Evolutionary conservation across 92 coral and sea anemone genomes (phyloP), one percentile per base, ranked within the genome.

Genomic region (Anthopleura xanthogrammica): DNA sequence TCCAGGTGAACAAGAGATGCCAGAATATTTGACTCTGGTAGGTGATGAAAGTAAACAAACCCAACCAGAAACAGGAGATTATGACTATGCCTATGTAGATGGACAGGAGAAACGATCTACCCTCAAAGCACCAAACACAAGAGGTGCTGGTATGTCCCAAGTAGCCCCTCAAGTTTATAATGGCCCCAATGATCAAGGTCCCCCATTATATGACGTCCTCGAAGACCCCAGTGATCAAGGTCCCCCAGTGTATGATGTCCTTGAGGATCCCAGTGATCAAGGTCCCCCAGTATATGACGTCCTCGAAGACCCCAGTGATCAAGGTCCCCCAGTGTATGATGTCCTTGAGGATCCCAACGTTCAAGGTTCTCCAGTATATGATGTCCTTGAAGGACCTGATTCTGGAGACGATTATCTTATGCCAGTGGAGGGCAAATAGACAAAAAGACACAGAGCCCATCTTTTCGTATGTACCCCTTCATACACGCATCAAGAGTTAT

Each of bases 21-120:
- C 83, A 19, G 83, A 79, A 39, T 79, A 79, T 48, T 41, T 79
- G 73, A 41, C 83, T 16, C 42, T 79, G 60, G 41, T 79, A 11
- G 55, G 55, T 12, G 83, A 78, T 24, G 41, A 79, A 60, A 17
- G 1, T 22, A 79, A 71, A 57, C 75, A 60, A 79, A 41, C 75
- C 70, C 39, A 62, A 79, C 75, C 72, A 40, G 73, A 68, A 17
- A 16, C 73, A 57, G 40, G 8, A 9, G 83, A 79, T 10, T 60
- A 79, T 56, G 83, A 79, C 52, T 62, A 79, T 24, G 83, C 83
- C 20, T 46, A 12, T 40, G 73, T 71, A 10, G 83, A 79, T 29
- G 74, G 24, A 39, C 73, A 56, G 48, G 14, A n/a, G 19, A 41
- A 23, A 17, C 39, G 12, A 40, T 10, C 82, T 20, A 62, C 70